Conservation (phyloP, 2,113 vertebrate species). For the Microcebus ravelobensis region DNA sequence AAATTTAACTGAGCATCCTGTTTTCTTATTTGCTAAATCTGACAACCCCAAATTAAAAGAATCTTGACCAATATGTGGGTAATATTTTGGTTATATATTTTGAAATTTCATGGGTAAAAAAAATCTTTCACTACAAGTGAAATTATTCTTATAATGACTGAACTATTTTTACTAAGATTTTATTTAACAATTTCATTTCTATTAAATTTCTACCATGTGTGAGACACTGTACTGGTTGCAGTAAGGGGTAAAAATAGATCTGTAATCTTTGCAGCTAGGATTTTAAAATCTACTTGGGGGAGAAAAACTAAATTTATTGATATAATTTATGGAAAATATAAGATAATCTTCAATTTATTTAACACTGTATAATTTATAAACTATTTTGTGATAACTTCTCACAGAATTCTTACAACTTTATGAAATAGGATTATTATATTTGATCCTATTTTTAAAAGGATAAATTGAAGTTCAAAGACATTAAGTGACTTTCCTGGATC, state of each 20-base stretch:
- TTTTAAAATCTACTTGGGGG: not conserved
- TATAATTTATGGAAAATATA: not conserved
- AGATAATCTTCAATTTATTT: not conserved
- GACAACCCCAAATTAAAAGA: not conserved
- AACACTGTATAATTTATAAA: not conserved
- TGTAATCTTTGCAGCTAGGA: not conserved
- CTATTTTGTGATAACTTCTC: not conserved
- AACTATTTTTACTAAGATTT: conserved; percentile 3
- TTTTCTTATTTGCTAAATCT: not conserved
- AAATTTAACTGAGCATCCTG: not conserved
- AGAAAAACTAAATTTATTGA: not conserved
- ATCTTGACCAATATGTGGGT: not conserved
- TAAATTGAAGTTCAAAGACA: not conserved
- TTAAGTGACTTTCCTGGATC: not conserved
- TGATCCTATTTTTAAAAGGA: not conserved
- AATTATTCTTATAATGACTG: not conserved
- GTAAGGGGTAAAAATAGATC: not conserved
- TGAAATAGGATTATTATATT: not conserved
- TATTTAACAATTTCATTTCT: not conserved
- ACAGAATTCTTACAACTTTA: not conserved
- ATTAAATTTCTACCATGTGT: not conserved
- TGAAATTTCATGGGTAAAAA: not conserved
- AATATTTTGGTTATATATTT: not conserved
- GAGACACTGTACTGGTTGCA: not conserved
- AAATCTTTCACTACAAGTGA: not conserved